Evolutionary conservation across 2,113 vertebrate species (phyloP), one percentile per base, ranked within the genome.

Genomic region (Tenebrosternarchus preto): DNA sequence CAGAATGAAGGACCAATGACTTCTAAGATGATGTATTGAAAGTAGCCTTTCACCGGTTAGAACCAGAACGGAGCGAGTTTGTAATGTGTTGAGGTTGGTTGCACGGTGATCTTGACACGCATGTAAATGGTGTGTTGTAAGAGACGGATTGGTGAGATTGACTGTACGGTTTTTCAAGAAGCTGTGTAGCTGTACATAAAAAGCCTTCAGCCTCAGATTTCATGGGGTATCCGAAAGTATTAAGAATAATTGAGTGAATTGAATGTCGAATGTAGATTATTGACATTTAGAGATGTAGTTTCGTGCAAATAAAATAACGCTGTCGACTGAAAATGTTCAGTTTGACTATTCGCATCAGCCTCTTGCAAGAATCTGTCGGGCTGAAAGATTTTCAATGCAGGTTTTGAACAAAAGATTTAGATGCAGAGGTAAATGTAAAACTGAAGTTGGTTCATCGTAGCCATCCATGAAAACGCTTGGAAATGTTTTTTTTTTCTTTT

Each of bases 1-100:
- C 85, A 83, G 17, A 0, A 16, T 0, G 0, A 0, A 25, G 0
- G 15, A 16, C 92, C 89, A 94, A 92, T 92, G 6, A 43, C 0
- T 53, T 46, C 2, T 0, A 4, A 9, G 0, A 0, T 1, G 85
- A 81, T 36, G 80, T 79, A 29, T 69, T 86, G 89, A 87, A 91
- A 86, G 17, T 22, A 27, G 19, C 6, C 22, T 50, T 3, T 33
- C 55, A 61, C 60, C 46, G 76, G 63, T 70, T 43, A 56, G 53
- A 22, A 24, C 1, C 33, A 27, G 50, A 29, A 25, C 17, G 17
- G 66, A 22, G 25, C 1, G 27, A 16, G 69, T n/a, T 31, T 63
- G 59, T n/a, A 17, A 33, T 25, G 55, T 20, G 68, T 9, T 31
- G 22, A 11, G 83, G 68, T 85, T 67, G 83, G 83, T 85, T 85